Conservation (phyloP, 2,113 vertebrate species). For the Tachysurus vachellii region DNA sequence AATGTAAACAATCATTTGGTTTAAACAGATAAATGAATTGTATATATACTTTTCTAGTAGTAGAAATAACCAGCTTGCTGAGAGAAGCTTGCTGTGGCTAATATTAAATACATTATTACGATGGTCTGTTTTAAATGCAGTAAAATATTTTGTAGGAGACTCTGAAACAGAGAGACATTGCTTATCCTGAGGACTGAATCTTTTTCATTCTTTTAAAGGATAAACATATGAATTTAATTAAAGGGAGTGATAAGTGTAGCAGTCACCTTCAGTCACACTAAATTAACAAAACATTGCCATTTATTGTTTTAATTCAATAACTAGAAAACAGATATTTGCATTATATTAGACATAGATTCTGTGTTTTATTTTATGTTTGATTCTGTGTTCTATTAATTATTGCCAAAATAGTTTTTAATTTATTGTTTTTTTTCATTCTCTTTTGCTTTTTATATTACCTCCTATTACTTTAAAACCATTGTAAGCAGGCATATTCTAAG, state of each 20-base stretch:
- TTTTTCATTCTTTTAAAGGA: not conserved
- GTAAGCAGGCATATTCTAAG: no score
- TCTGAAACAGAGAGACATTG: not conserved
- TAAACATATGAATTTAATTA: not conserved
- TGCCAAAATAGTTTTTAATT: no score
- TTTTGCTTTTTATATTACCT: no score
- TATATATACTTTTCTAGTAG: not conserved
- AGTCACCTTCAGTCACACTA: not conserved
- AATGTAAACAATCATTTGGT: not conserved
- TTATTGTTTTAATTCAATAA: no score
- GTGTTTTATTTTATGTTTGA: no score
- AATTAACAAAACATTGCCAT: no score
- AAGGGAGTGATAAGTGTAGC: not conserved
- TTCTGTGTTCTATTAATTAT: no score
- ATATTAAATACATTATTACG: not conserved
- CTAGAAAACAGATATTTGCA: no score
- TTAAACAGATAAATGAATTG: not conserved
- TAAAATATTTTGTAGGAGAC: not conserved
- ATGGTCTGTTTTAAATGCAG: not conserved
- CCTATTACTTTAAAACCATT: no score
- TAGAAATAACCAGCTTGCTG: not conserved
- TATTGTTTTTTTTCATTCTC: no score
- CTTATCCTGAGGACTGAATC: not conserved
- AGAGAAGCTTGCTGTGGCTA: not conserved
- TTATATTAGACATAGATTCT: no score